phyloP scores from a whole-genome alignment of 2,797 vertebrate species.

The Furcifer pardalis region DNA sequence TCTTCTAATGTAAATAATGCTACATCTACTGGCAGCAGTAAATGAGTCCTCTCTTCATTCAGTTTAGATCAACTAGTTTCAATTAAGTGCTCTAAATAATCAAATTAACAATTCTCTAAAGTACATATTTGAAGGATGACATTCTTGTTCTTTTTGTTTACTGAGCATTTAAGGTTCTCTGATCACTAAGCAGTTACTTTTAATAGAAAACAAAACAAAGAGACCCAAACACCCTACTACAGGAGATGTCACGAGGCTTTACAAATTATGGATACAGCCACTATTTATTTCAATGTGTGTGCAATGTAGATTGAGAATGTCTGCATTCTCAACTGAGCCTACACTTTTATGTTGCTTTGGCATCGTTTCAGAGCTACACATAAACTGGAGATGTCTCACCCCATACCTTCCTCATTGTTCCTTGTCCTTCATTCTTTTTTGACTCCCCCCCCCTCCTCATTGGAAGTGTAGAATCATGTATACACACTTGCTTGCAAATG shows the following conservation, averaged over 20 bases:
- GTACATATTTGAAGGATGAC: background rate
- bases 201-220: background rate
- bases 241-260: background rate
- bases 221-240: background rate
- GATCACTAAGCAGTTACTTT: background rate
- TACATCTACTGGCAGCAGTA: background rate
- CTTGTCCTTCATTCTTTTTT: no score
- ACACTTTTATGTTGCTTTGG: no score
- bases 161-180: background rate
- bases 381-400: no score
- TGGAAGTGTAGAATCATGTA: no score
- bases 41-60: background rate
- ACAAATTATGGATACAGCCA: no score
- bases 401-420: no score
- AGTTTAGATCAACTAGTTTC: slow-evolving; percentile 11
- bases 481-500: no score
- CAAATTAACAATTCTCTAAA: background rate
- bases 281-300: no score
- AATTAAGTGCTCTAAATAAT: slow-evolving; percentile 4
- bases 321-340: no score
- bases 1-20: background rate
- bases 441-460: no score
- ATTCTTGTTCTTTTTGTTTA: background rate
- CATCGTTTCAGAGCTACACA: no score
- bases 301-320: no score